These are phyloP conservation scores for Cydia splendana DNA, from an alignment of 1,140 invertebrate species.

Conservation along the genomic window DNA sequence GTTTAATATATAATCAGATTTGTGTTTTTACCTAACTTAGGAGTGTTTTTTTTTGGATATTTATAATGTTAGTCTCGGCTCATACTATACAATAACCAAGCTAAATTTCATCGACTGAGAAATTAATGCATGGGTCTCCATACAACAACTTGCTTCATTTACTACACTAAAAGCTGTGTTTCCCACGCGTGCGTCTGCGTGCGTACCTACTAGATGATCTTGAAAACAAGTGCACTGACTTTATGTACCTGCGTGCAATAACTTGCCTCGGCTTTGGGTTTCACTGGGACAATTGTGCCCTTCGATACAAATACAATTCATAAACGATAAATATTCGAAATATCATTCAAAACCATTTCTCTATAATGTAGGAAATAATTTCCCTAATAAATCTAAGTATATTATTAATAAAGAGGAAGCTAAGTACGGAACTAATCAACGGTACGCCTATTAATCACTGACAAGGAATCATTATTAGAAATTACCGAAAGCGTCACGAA, in stretches of 20 bases:
- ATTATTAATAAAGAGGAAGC: slow-evolving; percentile 11
- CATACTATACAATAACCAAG: no score
- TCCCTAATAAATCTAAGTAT: background rate
- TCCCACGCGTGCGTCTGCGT: background rate
- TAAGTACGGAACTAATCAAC: slow-evolving; percentile 12
- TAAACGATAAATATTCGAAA: background rate
- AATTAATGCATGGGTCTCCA: no score
- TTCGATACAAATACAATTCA: background rate
- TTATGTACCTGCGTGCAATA: slow-evolving; percentile 18
- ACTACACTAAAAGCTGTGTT: no score
- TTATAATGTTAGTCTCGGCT: no score
- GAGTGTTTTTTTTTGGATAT: no score
- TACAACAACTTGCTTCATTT: no score
- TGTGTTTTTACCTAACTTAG: no score
- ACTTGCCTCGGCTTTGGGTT: background rate
- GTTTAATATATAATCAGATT: no score
- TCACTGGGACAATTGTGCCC: background rate
- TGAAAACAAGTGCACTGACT: slow-evolving; percentile 31
- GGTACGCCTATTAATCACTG: slow-evolving; percentile 31
- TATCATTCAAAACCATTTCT: background rate
- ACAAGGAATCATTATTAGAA: slow-evolving; percentile 32
- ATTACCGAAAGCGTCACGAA: slow-evolving; percentile 24
- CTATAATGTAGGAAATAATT: slow-evolving; percentile 17
- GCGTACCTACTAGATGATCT: slow-evolving; percentile 19
- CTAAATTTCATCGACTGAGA: no score